Evolutionary conservation across 2,888 invertebrate species (phyloP).

Genomic region (Dryobotodes eremita): DNA sequence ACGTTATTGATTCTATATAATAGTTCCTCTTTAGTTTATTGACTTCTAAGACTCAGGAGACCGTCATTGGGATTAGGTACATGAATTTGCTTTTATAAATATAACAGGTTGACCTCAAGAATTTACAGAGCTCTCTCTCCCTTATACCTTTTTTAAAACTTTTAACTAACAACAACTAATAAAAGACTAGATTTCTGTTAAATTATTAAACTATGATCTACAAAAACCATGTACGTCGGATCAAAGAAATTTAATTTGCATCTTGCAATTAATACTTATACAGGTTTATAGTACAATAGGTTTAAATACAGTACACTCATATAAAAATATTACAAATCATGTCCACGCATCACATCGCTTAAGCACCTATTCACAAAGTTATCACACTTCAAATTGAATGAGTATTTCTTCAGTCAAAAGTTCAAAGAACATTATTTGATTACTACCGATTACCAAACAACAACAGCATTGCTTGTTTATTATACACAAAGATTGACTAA

Average conservation of each 20-base stretch:
- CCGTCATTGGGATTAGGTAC: not conserved
- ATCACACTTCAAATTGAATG: conserved; percentile 38
- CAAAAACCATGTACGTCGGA: not conserved
- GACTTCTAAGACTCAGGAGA: not conserved
- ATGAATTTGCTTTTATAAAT: not conserved
- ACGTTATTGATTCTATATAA: not conserved
- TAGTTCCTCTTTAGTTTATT: not conserved
- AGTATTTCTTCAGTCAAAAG: conserved; percentile 44
- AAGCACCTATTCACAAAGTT: conserved; percentile 20
- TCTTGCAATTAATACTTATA: too few relatives aligned
- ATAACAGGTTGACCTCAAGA: not conserved
- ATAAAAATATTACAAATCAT: conserved; percentile 35
- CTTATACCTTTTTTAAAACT: not conserved
- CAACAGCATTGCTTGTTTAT: conserved; percentile 13
- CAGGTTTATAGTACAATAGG: too few relatives aligned
- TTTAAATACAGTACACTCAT: too few relatives aligned
- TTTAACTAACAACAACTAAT: not conserved
- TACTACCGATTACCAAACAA: conserved; percentile 44
- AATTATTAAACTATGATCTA: not conserved
- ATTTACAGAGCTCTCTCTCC: not conserved
- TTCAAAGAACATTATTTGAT: conserved; percentile 43
- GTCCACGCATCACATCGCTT: conserved; percentile 6
- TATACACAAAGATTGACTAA: conserved; percentile 37
- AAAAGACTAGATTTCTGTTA: not conserved
- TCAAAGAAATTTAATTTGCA: not conserved